Conservation (phyloP, 1,140 invertebrate species). For the Heliconius nattereri region DNA sequence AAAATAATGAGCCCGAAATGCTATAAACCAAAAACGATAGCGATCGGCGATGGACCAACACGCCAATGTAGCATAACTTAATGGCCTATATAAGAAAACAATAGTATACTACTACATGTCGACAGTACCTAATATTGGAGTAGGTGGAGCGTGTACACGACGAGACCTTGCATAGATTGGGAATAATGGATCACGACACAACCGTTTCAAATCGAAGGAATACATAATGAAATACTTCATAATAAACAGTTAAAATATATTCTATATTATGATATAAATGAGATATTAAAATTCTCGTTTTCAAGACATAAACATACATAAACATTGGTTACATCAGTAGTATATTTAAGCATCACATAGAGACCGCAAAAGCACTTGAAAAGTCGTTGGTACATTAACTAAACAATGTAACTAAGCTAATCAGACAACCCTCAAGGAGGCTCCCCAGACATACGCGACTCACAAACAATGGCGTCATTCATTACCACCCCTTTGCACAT, state of each 20-base stretch:
- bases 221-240: constrained; percentile 41
- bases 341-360: not conserved
- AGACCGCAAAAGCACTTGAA: constrained; percentile 2
- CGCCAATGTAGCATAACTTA: constrained; percentile 8
- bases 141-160: constrained; percentile 39
- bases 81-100: constrained; percentile 8
- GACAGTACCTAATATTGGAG: constrained; percentile 11
- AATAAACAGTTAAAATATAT: constrained; percentile 1
- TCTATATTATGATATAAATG: too few relatives aligned
- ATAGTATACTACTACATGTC: not conserved
- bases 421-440: constrained; percentile 11
- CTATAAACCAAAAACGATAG: constrained; percentile 62
- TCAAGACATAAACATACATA: not conserved
- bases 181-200: constrained; percentile 62
- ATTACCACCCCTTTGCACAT: constrained; percentile 9
- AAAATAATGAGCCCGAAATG: constrained; percentile 61
- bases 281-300: too few relatives aligned
- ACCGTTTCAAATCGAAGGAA: constrained; percentile 54
- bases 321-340: not conserved
- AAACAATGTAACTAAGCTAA: constrained; percentile 19
- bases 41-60: constrained; percentile 40
- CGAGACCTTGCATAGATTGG: constrained; percentile 59
- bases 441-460: constrained; percentile 10
- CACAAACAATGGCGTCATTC: constrained; percentile 13
- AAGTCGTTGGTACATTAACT: constrained; percentile 4